Base-by-base conservation (phyloP, 1,140 invertebrate genomes). In the Sminthurinus signatus region DNA sequence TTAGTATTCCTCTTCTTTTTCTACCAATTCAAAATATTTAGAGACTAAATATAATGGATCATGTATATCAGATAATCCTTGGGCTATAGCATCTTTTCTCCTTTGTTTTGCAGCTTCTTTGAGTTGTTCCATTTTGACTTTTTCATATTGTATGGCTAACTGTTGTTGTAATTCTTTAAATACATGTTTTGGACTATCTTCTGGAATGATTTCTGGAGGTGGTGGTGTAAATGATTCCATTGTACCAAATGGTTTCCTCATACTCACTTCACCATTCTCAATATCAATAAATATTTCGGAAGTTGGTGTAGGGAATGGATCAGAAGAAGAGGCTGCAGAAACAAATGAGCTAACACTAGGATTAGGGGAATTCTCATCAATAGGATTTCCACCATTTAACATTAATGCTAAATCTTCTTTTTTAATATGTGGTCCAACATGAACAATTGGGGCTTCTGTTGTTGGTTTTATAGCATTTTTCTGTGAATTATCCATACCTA, bases 231-330 rank as follows among this genome's bases (percentile, higher is more conserved):
- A 65, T 14, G 31, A 23, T 21, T 39, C 57, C 31, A 69, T 28
- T 1, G 29, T 44, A 3, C 57, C 70, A 36, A 72, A 62, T 28
- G 64, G 51, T 29, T 72, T 72, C n/a, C 55, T n/a, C 12, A 72
- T 64, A 52, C 64, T 69, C 1, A 72, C 67, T 42, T 72, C 70
- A 10, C 70, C 70, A 51, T 55, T 72, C 15, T 54, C 66, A 48
- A 72, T 62, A 28, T 72, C 70, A 46, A 72, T 66, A 29, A 68
- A 72, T n/a, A 72, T 57, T 28, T 69, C 67, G 25, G 48, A 27
- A 10, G 17, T 28, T 10, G 31, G 28, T n/a, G 39, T 28, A 2
- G 23, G 3, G n/a, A 43, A 32, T 57, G 42, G 2, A 5, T 39
- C 48, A 50, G 5, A 8, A 36, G 5, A 15, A 36, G 32, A 8